A percentile compares a stretch with the other conserved stretches of the same genome.
phyloP scores from a whole-genome alignment of 2,797 vertebrate genomes.

The Rhinatrema bivittatum region DNA sequence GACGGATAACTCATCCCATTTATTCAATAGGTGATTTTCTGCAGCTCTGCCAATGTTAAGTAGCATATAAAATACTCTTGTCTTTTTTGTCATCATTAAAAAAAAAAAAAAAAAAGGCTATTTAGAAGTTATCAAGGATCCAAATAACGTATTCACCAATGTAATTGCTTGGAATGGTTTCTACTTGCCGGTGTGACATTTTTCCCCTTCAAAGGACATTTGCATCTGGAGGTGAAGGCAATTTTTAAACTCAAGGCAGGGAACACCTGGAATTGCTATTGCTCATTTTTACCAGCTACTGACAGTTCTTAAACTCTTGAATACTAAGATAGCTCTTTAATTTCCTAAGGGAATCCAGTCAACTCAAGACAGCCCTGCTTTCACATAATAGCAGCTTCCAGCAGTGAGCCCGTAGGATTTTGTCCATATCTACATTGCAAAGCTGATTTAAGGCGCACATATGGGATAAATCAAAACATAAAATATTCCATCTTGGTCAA shows the following conservation, averaged over 20 bases:
- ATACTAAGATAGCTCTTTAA: conserved; percentile 37
- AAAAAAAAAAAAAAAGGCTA: conserved; percentile 27
- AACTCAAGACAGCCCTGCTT: conserved; percentile 30
- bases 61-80: conserved; percentile 7
- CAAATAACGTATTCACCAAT: conserved; percentile 31
- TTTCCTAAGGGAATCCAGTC: conserved; percentile 36
- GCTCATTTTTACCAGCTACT: conserved; percentile 39
- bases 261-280: conserved; percentile 41
- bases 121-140: conserved; percentile 31
- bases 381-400: conserved; percentile 24
- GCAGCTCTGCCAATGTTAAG: conserved; percentile 5
- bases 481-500: conserved; percentile 10
- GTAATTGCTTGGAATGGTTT: conserved; percentile 44
- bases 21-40: conserved; percentile 13
- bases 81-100: conserved; percentile 16
- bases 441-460: conserved; percentile 30
- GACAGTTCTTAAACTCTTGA: conserved; percentile 38
- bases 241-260: conserved; percentile 44
- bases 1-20: conserved; percentile 6
- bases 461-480: conserved; percentile 6
- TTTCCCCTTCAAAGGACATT: conserved; percentile 48
- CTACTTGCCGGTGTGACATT: conserved; percentile 34
- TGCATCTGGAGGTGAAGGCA: conserved; percentile 48
- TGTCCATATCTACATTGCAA: conserved; percentile 19
- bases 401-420: conserved; percentile 22